Evolutionary conservation across 2,113 vertebrate species (phyloP).

Genomic region (Cricetomys ansorgei): DNA sequence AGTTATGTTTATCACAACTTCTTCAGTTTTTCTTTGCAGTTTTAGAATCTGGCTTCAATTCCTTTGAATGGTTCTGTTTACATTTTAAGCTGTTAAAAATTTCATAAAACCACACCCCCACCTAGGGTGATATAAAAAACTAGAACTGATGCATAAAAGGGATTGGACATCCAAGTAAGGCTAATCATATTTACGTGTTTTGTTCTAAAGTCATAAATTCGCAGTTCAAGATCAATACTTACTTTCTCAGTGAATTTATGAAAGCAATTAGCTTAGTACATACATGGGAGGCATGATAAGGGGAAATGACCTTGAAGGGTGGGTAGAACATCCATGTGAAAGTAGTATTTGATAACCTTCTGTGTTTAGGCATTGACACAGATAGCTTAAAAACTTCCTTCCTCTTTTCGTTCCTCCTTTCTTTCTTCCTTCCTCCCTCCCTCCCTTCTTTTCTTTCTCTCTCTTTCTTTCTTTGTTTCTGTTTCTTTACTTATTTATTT

Average conservation of each 20-base stretch:
- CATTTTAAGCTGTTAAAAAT: not conserved
- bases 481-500: too few relatives aligned
- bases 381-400: not conserved
- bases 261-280: not conserved
- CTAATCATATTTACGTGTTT: not conserved
- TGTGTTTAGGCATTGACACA: not conserved
- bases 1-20: conserved; percentile 62
- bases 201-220: not conserved
- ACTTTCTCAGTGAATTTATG: not conserved
- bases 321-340: not conserved
- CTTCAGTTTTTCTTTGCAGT: not conserved
- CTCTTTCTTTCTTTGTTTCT: too few relatives aligned
- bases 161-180: not conserved
- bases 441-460: too few relatives aligned
- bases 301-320: not conserved
- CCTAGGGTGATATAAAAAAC: not conserved
- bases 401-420: too few relatives aligned
- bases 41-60: not conserved
- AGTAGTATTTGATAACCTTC: not conserved
- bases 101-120: not conserved
- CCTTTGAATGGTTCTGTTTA: not conserved
- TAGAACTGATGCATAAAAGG: not conserved
- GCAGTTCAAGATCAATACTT: not conserved
- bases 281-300: not conserved
- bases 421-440: too few relatives aligned